Evolutionary conservation across 2,113 vertebrate genomes (phyloP).

Genomic region (Xyliphius kryptos): DNA sequence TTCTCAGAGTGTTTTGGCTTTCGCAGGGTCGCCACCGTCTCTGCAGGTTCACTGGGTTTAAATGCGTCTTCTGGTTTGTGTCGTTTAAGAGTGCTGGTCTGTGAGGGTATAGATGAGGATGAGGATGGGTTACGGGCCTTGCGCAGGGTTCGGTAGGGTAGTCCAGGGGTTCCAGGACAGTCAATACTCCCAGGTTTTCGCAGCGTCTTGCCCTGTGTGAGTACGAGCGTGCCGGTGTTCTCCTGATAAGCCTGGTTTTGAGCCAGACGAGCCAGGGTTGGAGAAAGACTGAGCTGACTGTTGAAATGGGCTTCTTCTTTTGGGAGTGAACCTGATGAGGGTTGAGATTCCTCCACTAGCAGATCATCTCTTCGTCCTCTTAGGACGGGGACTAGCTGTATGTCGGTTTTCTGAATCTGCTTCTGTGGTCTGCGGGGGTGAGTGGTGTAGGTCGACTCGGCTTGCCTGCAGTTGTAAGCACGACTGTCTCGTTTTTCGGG

Average conservation of each 20-base stretch:
- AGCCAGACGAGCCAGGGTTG: constrained; percentile 70
- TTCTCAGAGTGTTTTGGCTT: constrained; percentile 54
- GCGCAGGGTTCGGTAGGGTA: constrained; percentile 52
- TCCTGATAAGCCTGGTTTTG: constrained; percentile 65
- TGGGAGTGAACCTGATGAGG: constrained; percentile 25
- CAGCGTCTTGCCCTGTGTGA: constrained; percentile 48
- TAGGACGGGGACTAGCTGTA: constrained; percentile 80
- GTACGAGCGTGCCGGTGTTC: constrained; percentile 28
- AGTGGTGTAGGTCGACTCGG: constrained; percentile 76
- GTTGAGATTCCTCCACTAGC: constrained; percentile 45
- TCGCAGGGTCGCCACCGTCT: constrained; percentile 57
- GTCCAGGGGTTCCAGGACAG: constrained; percentile 50
- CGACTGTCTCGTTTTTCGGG: constrained; percentile 75
- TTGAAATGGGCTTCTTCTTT: constrained; percentile 51
- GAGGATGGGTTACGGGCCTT: constrained; percentile 57
- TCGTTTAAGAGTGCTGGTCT: constrained; percentile 53
- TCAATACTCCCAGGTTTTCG: constrained; percentile 61
- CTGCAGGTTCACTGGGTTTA: constrained; percentile 1
- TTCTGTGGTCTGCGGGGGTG: constrained; percentile 85
- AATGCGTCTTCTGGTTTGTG: constrained; percentile 41
- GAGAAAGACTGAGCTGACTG: constrained; percentile 63
- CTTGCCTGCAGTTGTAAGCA: constrained; percentile 90
- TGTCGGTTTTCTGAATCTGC: constrained; percentile 87
- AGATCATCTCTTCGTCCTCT: constrained; percentile 62
- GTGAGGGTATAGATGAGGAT: constrained; percentile 44